Base-by-base conservation (phyloP, 2,113 vertebrate species). In the Zootoca vivipara region DNA sequence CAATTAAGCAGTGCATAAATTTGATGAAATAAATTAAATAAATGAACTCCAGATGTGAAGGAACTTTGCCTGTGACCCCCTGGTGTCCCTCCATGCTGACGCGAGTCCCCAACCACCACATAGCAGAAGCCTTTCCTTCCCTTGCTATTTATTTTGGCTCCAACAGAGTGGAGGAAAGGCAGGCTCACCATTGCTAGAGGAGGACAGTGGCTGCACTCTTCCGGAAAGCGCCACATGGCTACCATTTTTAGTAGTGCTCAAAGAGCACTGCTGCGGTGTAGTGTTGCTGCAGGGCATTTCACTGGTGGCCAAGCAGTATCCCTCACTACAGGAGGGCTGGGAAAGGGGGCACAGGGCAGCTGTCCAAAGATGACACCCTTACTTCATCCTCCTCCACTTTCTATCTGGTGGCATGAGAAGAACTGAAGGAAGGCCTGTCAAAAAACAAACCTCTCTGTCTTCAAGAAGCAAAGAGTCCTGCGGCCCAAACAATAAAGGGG, bases 401-500 rank as follows among this genome's bases (percentile, higher is more conserved):
- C 69, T 56, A 52, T 56, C 24, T 28, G n/a, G 30, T 24, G 16
- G 26, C 15, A 40, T 83, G 30, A 38, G 24, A 67, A 84, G 46
- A 77, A 74, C n/a, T 65, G 2, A 70, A 56, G 0, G 4, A 56
- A 69, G 26, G 26, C 5, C 24, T 28, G 85, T 79, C 67, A 86
- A 56, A 0, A 46, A 9, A 79, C 2, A 52, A 10, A 69, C 69
- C 28, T 30, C 9, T 70, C 69, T 70, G 69, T 26, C 6, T 33
- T 2, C 82, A 35, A 30, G 81, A 79, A 78, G 88, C 38, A 12
- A 26, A 6, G 78, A 28, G 38, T 65, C 69, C 0, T 0, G 13
- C 7, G 0, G 0, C 70, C 82, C 65, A 83, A 0, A 0, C 40
- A 33, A 33, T 35, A 40, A 46, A 46, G 5, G 26, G 35, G 74